A percentile compares a stretch with the other conserved stretches of the same genome.
phyloP scores from a whole-genome alignment of 2,888 invertebrate genomes.

The Neelides folsomi region DNA sequence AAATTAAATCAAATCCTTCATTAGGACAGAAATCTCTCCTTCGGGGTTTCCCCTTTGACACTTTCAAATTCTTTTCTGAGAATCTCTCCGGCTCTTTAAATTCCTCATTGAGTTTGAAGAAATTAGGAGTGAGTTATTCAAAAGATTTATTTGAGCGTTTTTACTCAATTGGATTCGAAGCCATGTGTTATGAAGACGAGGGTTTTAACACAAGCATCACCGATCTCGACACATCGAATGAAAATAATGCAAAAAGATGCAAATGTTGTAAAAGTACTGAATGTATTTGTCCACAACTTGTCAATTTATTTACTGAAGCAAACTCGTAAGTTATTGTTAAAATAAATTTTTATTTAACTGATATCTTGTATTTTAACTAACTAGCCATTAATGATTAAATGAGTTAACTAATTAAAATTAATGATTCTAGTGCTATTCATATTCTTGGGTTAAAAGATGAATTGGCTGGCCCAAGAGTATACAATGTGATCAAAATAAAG shows the following conservation, averaged over 20 bases:
- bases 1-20: too few relatives aligned
- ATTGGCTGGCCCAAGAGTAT: constrained; percentile 69
- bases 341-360: constrained; percentile 1
- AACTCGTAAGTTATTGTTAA: constrained; percentile 47
- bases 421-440: constrained; percentile 14
- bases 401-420: constrained; percentile 3
- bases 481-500: constrained; percentile 64
- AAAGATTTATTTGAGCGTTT: constrained; percentile 24
- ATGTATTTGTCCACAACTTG: constrained; percentile 16
- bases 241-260: constrained; percentile 9
- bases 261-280: constrained; percentile 18
- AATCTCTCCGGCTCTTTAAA: constrained; percentile 18
- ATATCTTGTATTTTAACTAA: too few relatives aligned
- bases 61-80: constrained; percentile 17
- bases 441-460: constrained; percentile 45
- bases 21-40: not conserved
- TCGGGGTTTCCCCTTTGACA: constrained; percentile 11
- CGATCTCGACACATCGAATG: not conserved
- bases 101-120: constrained; percentile 8
- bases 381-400: not conserved
- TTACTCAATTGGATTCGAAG: constrained; percentile 22
- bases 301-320: constrained; percentile 52
- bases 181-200: constrained; percentile 13
- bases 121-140: constrained; percentile 8
- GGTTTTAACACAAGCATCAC: constrained; percentile 1